Evolutionary conservation across 2,888 invertebrate species (phyloP), one percentile per base, ranked within the genome.

Genomic region (Chloroclysta siterata): DNA sequence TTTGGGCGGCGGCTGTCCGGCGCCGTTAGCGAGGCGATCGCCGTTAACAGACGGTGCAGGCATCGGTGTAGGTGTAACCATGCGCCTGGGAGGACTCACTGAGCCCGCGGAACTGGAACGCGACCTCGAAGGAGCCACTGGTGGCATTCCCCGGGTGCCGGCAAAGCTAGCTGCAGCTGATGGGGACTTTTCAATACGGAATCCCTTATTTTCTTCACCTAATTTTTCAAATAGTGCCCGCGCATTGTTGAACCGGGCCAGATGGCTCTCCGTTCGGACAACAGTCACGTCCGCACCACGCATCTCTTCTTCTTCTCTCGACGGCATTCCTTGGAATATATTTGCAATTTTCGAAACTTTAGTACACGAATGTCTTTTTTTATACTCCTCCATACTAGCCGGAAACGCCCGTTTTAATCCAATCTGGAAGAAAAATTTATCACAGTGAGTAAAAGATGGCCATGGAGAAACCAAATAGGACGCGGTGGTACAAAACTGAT

Each of bases 321-420:
- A 94, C 73, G 95, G 94, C 93, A 95, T 95, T 72, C 95, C 95
- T 93, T 97, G 97, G 89, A 98, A 98, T 84, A 97, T 96, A 88
- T 97, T 97, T 65, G 98, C 97, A 74, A 98, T 98, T 93, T 97
- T 97, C 70, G 97, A 97, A 80, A 97, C 97, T 94, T 97, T 97
- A 77, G 96, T 95, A 88, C 97, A 97, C 74, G 87, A 79, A 84
- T 94, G 94, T 75, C 94, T 90, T 79, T 94, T 94, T 86, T 94
- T 94, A 75, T 95, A 94, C 84, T 95, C 95, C 90, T 95, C 94
- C 94, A 95, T 94, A 81, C 94, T 94, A 93, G 93, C 81, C 89
- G 84, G 88, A 82, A 87, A 84, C 76, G 85, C 88, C 93, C 89
- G 90, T 81, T 90, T 93, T 84, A 93, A 87, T 84, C 85, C 87